Base-by-base conservation (phyloP, 2,888 invertebrate species). In the Unio pictorum region DNA sequence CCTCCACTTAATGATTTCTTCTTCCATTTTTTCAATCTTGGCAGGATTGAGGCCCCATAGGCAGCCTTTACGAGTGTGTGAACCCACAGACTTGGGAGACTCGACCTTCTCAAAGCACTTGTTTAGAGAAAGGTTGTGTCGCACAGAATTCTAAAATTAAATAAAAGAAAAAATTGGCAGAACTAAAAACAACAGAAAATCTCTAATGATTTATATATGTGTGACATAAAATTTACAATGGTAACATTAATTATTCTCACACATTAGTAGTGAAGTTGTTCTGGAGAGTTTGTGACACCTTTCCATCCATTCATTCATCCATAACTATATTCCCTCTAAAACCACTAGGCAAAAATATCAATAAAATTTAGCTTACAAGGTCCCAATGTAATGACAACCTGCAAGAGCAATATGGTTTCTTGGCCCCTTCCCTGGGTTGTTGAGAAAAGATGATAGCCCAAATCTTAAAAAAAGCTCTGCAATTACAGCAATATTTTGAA, bases 41-140 rank as follows among this genome's bases (percentile, higher is more conserved):
- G 95, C 94, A 0, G 98, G 98, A 91, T 97, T 97, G 93, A 98
- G 95, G 17, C 97, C 97, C 98, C 98, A 98, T 81, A 98, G 92
- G 86, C 98, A 98, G 2, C 89, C 87, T 72, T 89, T 87, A 76
- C 88, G 80, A 93, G 91, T 86, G 69, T 86, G 89, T 59, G 76
- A 72, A 5, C 89, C 88, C 60, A 81, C 94, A 55, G 87, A 80
- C 0, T 95, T 94, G 0, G 97, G 97, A 84, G 97, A 96, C 88
- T 98, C 98, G 76, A 98, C 97, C 91, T 99, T 99, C 88, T 97
- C 97, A 90, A 99, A 99, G 91, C 98, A 98, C 91, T 99, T 98
- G 91, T 99, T 99, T 83, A 99, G 91, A 80, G 97, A 98, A 81
- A 99, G 92, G 91, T 99, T 99, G 90, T 99, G 99, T 81, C 99